Evolutionary conservation across 1,140 invertebrate species (phyloP), one percentile per base, ranked within the genome.

Genomic region (Euwallacea fornicatus): DNA sequence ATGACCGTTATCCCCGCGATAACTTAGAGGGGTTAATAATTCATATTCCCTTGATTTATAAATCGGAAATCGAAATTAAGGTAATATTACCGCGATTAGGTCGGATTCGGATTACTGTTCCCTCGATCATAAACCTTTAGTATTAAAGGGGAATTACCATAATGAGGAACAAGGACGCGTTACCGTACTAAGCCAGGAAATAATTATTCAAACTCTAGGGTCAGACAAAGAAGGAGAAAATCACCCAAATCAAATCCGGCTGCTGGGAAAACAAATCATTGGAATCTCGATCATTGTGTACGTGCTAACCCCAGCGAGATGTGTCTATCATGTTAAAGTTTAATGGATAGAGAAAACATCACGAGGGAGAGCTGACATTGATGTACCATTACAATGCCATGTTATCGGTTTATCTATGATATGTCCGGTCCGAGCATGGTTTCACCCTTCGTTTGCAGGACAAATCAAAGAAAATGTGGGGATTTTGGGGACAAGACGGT

Each of bases 341-440:
- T 61, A 63, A 47, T 47, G 61, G 61, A 46, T 63, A 21, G 42
- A 63, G 61, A 47, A 63, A 47, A 63, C 44, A 47, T 63, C 15
- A 47, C 44, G 11, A 47, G 44, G 43, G 61, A 50, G 21, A 50
- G 7, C 61, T 63, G 61, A 47, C 44, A 46, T 46, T 63, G 42
- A 63, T 63, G 43, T 47, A 50, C 42, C 61, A 63, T 63, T 63
- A 63, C 61, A 63, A 44, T 63, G 61, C 61, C 33, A 33, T 63
- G 61, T 47, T 63, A 63, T 63, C 61, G 61, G 61, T 63, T 63
- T 15, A 63, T 63, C 61, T 47, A 16, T 63, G 61, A 63, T 47
- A 63, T 63, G 61, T 63, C 61, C 61, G 16, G 59, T 61, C 42
- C 42, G 42, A 11, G 42, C 41, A 42, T 8, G 59, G 42, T 61